Base-by-base conservation (phyloP, 2,888 invertebrate species). In the Clostera curtula region DNA sequence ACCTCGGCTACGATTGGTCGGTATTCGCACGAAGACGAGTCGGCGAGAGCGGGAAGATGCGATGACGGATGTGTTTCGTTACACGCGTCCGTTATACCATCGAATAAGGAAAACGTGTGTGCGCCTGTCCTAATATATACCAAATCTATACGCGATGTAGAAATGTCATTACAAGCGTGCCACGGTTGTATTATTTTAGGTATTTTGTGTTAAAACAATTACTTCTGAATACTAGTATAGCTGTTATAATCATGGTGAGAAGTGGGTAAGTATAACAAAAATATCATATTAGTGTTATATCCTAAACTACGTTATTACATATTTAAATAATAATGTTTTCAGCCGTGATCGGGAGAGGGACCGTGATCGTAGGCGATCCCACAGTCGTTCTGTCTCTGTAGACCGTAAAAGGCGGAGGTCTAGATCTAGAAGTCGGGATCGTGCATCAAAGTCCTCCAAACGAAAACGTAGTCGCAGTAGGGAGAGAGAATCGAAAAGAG, bases 381-480 rank as follows among this genome's bases (percentile, higher is more conserved):
- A 86, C 31, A 89, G 88, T 34, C 77, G 87, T 22, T 89, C 89
- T 13, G 68, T 65, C 5, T 80, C 86, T 17, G 87, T 87, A 7
- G 88, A 88, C 24, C 85, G 88, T 26, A 82, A 82, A 37, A 60
- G 82, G 10, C 82, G 87, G 40, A 76, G 87, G 15, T 83, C 87
- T 4, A 72, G 88, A 16, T 88, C 88, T 1, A 75, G 85, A 22
- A 88, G 88, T 45, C 74, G 87, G 30, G 89, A 90, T 23, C 76
- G 89, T 29, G 65, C 70, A 22, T 74, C 88, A 5, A 88, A 89
- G 58, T 77, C 87, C 12, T 80, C 82, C 8, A 85, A 90, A 36
- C 85, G 89, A 49, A 87, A 89, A 49, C 85, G 90, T 31, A 90
- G 89, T 49, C 85, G 90, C 43, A 90, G 90, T 22, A 80, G 90